Evolutionary conservation across 2,113 vertebrate genomes (phyloP), one percentile per base, ranked within the genome.

Genomic region (Clinocottus analis): DNA sequence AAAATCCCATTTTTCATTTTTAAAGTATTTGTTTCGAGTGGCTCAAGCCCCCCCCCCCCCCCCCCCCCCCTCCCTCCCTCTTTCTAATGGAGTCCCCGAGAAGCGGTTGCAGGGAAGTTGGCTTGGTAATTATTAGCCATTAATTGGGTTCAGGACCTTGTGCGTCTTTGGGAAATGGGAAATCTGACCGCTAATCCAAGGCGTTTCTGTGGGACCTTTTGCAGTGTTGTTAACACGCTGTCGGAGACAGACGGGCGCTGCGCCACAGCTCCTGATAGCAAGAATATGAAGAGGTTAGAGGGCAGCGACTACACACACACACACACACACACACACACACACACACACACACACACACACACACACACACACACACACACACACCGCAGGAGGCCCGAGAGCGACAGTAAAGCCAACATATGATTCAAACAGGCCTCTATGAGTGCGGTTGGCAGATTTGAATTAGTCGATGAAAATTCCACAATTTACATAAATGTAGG

Each of bases 71-170:
- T 7, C 13, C 37, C 62, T 39, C 64, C 59, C 53, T 17, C 35
- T 33, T 65, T 77, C 80, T 91, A 81, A 90, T 87, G 89, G 84
- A 75, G 92, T 83, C 65, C 89, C 76, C 84, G n/a, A 89, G 80
- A 79, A 92, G 86, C 89, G 89, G 82, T 88, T 69, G 90, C 58
- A 69, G 86, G 65, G 49, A 89, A 87, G 93, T 84, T 62, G 85
- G 71, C 93, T 91, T 93, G 89, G 91, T 96, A 96, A 97, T 97
- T 96, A 97, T 96, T 96, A 96, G 93, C 94, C 94, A 96, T 97
- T 97, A 97, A 97, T 97, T 96, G 96, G 94, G 95, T 96, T 96
- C 96, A 95, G 92, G 96, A 96, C 96, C 96, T 95, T 93, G 94
- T 72, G 85, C 53, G 90, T 95, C 94, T 90, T 5, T 93, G 94